These are phyloP conservation scores for Saturnia pavonia DNA, from an alignment of 2,888 invertebrate genomes.

Conservation along the genomic window DNA sequence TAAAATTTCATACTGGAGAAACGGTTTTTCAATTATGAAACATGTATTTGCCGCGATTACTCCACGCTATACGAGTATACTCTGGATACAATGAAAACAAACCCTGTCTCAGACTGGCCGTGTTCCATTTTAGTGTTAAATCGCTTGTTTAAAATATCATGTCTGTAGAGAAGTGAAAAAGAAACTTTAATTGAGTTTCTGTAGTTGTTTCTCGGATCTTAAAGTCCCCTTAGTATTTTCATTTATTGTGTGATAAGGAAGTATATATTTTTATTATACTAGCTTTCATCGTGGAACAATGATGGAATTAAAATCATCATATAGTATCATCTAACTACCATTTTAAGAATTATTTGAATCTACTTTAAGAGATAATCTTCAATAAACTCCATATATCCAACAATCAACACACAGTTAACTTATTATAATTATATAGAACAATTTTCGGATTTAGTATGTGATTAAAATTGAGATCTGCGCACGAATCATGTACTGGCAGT, in stretches of 20 bases:
- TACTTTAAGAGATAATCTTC: too few relatives aligned
- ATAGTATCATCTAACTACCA: too few relatives aligned
- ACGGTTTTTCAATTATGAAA: neutral
- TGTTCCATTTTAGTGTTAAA: neutral
- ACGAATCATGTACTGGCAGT: too few relatives aligned
- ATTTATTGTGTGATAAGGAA: neutral
- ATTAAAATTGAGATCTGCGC: too few relatives aligned
- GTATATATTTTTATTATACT: neutral
- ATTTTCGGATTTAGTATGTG: neutral
- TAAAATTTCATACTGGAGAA: conserved; percentile 3
- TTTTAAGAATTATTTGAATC: too few relatives aligned
- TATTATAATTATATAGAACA: neutral
- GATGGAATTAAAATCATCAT: too few relatives aligned
- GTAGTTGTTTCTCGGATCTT: neutral
- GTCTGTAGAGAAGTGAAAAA: neutral
- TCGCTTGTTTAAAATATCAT: neutral
- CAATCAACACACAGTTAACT: too few relatives aligned
- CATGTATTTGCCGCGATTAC: neutral
- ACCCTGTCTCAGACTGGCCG: neutral
- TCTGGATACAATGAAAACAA: too few relatives aligned
- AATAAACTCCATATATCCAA: too few relatives aligned
- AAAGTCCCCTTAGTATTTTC: neutral
- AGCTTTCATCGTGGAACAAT: too few relatives aligned
- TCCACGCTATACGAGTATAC: too few relatives aligned
- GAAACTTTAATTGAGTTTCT: neutral